Conservation (phyloP, 2,113 vertebrate species). For the Willisornis vidua region DNA sequence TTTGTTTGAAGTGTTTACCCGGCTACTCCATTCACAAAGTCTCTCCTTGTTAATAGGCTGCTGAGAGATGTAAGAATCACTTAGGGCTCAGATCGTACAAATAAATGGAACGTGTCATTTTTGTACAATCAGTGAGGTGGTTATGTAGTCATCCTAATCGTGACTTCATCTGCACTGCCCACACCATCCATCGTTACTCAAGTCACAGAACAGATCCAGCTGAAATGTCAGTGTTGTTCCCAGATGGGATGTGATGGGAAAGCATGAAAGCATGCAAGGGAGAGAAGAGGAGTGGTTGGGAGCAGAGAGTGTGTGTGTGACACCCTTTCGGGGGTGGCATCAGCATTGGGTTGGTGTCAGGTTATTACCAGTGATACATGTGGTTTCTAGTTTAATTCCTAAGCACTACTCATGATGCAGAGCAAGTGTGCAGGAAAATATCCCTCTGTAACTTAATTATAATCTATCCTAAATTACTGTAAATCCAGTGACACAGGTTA, state of each 20-base stretch:
- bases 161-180: background rate
- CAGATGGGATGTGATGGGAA: background rate
- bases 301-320: background rate
- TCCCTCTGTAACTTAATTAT: background rate
- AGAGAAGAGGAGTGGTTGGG: background rate
- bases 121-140: background rate
- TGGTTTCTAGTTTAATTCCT: background rate
- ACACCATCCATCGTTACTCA: background rate
- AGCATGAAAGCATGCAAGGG: background rate
- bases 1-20: constrained; percentile 62
- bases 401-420: background rate
- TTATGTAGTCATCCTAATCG: background rate
- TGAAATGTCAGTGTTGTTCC: background rate
- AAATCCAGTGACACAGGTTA: background rate
- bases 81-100: background rate
- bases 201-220: background rate
- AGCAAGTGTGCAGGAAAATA: background rate
- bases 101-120: background rate
- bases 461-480: background rate
- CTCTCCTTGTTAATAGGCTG: constrained; percentile 27
- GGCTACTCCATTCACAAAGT: constrained; percentile 39
- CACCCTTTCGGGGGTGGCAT: background rate
- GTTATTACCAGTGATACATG: background rate
- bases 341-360: background rate
- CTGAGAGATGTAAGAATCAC: constrained; percentile 4